A percentile compares a stretch with the other conserved stretches of the same genome.
Conservation (phyloP, 2,797 vertebrate species). For the Triplophysa bombifrons region DNA sequence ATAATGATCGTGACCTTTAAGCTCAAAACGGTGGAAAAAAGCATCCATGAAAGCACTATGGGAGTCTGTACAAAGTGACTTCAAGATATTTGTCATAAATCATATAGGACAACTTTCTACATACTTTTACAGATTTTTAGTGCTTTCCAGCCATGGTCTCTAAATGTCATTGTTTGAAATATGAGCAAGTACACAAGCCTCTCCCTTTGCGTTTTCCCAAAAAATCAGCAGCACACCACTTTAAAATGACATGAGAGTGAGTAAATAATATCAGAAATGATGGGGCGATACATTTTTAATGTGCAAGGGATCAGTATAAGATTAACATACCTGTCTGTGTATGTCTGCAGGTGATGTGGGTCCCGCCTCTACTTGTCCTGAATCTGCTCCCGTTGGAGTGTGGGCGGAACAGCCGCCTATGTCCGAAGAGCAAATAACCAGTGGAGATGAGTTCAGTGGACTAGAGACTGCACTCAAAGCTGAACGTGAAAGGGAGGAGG, state of each 20-base stretch:
- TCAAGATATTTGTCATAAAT: no score
- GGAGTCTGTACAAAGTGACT: not conserved
- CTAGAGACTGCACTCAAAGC: constrained; percentile 76
- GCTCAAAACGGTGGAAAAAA: not conserved
- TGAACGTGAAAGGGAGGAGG: constrained; percentile 72
- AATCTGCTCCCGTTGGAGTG: constrained; percentile 54
- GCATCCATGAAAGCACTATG: not conserved
- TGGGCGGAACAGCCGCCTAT: constrained; percentile 68
- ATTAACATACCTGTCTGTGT: constrained; percentile 6
- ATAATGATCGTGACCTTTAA: not conserved
- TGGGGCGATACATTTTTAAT: not conserved
- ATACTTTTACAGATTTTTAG: not conserved
- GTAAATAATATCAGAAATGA: not conserved
- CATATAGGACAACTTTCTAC: not conserved
- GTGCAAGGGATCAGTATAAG: not conserved
- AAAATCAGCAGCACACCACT: not conserved
- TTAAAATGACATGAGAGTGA: not conserved
- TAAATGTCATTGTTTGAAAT: not conserved
- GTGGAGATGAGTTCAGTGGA: constrained; percentile 73
- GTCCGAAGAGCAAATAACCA: constrained; percentile 68
- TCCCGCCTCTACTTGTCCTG: constrained; percentile 60
- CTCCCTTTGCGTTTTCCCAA: not conserved
- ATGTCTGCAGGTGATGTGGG: constrained; percentile 54
- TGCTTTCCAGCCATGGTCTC: not conserved
- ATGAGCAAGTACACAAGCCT: not conserved